phyloP scores from a whole-genome alignment of 2,113 vertebrate genomes.

The Catagonus wagneri region DNA sequence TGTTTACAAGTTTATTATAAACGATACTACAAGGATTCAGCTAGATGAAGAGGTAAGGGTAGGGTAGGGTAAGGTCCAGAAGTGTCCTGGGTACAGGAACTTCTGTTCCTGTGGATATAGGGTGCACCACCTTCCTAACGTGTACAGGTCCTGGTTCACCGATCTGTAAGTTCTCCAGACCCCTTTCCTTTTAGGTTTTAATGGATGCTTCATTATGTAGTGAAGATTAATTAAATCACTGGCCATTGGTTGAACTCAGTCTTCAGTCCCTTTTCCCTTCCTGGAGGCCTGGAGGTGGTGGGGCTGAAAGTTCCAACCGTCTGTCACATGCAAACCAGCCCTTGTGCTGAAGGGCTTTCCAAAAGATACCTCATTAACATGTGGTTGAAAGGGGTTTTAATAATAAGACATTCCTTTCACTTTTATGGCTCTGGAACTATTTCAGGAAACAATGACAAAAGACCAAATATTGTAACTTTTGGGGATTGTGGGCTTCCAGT shows the following conservation, averaged over 20 bases:
- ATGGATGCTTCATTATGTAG: not conserved
- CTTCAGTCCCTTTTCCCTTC: not conserved
- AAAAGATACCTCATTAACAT: not conserved
- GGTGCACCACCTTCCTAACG: not conserved
- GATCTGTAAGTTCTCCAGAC: not conserved
- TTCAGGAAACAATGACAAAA: not conserved
- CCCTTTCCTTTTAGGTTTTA: not conserved
- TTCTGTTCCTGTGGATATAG: not conserved
- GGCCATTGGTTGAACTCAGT: not conserved
- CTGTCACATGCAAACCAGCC: not conserved
- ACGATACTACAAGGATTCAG: not conserved
- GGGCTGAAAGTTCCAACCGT: not conserved
- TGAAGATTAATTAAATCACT: not conserved
- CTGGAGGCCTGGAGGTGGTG: not conserved
- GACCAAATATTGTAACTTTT: not conserved
- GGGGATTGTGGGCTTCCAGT: too few relatives aligned
- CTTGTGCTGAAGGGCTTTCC: not conserved
- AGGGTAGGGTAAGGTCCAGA: not conserved
- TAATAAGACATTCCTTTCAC: not conserved
- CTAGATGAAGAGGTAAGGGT: not conserved
- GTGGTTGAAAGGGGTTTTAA: not conserved
- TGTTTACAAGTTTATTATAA: not conserved
- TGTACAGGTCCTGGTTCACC: not conserved
- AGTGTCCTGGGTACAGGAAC: not conserved
- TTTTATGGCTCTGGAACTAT: not conserved